Evolutionary conservation across 2,797 vertebrate species (phyloP).

Genomic region (Ctenochaetus hawaiiensis): DNA sequence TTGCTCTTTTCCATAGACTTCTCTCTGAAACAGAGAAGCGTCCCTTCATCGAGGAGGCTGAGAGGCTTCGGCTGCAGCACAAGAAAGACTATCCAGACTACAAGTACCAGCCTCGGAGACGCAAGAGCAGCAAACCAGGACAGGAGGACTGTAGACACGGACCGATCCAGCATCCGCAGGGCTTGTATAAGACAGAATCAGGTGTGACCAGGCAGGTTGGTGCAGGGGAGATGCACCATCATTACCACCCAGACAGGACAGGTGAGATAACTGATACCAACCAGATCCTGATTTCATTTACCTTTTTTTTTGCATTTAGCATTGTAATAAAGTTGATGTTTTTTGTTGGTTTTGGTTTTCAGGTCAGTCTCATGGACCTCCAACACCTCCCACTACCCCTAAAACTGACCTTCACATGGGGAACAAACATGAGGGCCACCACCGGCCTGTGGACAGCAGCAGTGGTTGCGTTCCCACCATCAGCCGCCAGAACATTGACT

Average conservation of each 20-base stretch:
- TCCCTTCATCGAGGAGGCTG: constrained; percentile 92
- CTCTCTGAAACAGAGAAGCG: constrained; percentile 91
- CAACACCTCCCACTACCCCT: constrained; percentile 92
- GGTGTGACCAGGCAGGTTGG: constrained; percentile 73
- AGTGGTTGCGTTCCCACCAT: background rate
- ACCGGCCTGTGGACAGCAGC: constrained; percentile 79
- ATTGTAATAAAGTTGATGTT: background rate
- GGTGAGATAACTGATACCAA: constrained; percentile 43
- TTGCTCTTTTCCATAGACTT: constrained; percentile 78
- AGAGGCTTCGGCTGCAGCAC: constrained; percentile 92
- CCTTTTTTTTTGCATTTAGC: background rate
- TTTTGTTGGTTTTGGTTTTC: constrained; percentile 18
- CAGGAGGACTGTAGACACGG: constrained; percentile 85
- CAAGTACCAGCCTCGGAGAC: constrained; percentile 93
- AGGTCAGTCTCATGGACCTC: constrained; percentile 92
- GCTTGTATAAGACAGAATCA: constrained; percentile 57
- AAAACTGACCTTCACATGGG: constrained; percentile 88
- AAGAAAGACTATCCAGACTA: constrained; percentile 95
- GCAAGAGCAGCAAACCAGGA: constrained; percentile 88
- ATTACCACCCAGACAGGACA: constrained; percentile 85
- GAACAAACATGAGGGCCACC: constrained; percentile 86
- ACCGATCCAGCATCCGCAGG: constrained; percentile 81
- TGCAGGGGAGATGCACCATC: constrained; percentile 81
- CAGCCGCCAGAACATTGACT: constrained; percentile 93
- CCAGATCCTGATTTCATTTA: background rate